Percentiles rank a stretch among this genome's conserved stretches.
These are phyloP conservation scores for Mormyrops boulengeri DNA, from an alignment of 2,797 vertebrate species.

Conservation along the genomic window DNA sequence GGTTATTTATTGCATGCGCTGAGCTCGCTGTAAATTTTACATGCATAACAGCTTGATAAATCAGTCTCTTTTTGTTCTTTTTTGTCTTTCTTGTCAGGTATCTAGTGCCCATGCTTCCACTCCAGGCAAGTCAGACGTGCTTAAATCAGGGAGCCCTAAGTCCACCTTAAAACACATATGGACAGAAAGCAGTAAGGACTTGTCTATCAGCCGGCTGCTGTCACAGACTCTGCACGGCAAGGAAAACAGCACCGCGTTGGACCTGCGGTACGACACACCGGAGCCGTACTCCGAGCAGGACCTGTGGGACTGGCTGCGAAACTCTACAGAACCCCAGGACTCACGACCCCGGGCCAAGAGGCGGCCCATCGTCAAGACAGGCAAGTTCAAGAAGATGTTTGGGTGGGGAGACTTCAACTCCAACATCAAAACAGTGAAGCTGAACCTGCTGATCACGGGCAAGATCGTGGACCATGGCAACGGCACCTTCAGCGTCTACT, in stretches of 20 bases:
- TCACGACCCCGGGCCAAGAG: slow-evolving; percentile 85
- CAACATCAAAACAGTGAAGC: slow-evolving; percentile 98
- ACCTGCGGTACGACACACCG: slow-evolving; percentile 90
- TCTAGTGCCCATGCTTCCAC: slow-evolving; percentile 76
- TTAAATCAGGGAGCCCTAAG: slow-evolving; percentile 87
- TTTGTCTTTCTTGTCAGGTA: slow-evolving; percentile 63
- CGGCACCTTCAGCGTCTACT: slow-evolving; percentile 97
- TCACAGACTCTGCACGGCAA: slow-evolving; percentile 94
- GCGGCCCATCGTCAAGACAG: slow-evolving; percentile 95
- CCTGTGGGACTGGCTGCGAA: slow-evolving; percentile 98
- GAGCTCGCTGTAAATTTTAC: background rate
- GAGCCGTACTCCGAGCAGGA: slow-evolving; percentile 98
- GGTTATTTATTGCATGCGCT: background rate
- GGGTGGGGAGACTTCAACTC: slow-evolving; percentile 99
- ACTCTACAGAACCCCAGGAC: slow-evolving; percentile 90
- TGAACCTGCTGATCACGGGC: slow-evolving; percentile 95
- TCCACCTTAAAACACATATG: slow-evolving; percentile 94
- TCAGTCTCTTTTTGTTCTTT: slow-evolving; percentile 32
- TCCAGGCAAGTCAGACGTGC: slow-evolving; percentile 77
- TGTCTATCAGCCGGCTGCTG: slow-evolving; percentile 93
- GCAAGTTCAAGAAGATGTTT: slow-evolving; percentile 99
- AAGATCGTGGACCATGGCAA: slow-evolving; percentile 99
- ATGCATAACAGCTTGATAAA: background rate
- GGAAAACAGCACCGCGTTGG: slow-evolving; percentile 89
- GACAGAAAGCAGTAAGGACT: slow-evolving; percentile 95